Percentiles rank a stretch among this genome's conserved stretches.
These are phyloP conservation scores for Mungos mungo DNA, from an alignment of 2,113 vertebrate species.

Conservation along the genomic window DNA sequence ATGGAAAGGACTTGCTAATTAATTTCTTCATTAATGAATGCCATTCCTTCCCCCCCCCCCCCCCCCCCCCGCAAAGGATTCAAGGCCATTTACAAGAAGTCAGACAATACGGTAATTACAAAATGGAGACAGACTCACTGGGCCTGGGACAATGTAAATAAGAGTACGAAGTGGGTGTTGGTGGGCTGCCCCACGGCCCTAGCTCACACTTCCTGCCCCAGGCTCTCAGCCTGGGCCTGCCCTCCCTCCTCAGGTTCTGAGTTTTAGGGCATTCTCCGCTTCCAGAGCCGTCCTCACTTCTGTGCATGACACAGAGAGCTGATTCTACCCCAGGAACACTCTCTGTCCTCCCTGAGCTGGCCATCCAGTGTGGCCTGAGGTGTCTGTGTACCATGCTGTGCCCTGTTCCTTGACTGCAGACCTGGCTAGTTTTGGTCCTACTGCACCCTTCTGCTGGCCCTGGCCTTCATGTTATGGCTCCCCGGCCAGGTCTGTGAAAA, in stretches of 20 bases:
- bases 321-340: neutral
- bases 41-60: neutral
- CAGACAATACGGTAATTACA: neutral
- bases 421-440: neutral
- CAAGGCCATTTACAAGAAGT: neutral
- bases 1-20: neutral
- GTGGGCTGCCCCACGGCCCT: neutral
- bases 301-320: neutral
- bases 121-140: neutral
- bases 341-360: too few relatives aligned
- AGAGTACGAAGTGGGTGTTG: neutral
- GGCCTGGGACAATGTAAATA: neutral
- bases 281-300: neutral
- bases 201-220: neutral
- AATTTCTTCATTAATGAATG: neutral
- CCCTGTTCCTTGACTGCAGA: too few relatives aligned
- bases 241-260: neutral
- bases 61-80: neutral
- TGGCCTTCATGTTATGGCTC: neutral
- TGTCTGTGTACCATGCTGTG: too few relatives aligned
- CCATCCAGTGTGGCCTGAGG: rapidly evolving
- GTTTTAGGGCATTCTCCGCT: neutral
- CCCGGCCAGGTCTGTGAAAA: neutral
- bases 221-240: rapidly evolving
- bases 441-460: neutral